These are phyloP conservation scores for Eupithecia subumbrata DNA, from an alignment of 2,888 invertebrate genomes.

Conservation along the genomic window DNA sequence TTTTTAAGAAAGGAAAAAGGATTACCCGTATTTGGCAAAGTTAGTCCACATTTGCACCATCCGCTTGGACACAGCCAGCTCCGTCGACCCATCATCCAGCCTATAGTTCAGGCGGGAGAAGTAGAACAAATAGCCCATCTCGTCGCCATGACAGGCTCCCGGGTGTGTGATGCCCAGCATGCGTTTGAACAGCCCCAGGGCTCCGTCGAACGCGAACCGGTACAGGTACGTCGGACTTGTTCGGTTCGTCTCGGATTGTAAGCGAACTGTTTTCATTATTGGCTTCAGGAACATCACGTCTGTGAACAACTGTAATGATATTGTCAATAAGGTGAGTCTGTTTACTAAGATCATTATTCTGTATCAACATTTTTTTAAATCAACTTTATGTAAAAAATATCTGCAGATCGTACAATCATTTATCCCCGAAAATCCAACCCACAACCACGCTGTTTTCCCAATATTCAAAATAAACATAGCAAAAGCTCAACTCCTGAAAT, in stretches of 20 bases:
- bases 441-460: too few relatives aligned
- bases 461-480: too few relatives aligned
- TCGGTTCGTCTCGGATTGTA: slow-evolving; percentile 67
- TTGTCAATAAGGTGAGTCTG: background rate
- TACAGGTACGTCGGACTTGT: slow-evolving; percentile 85
- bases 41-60: slow-evolving; percentile 87
- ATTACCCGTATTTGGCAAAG: slow-evolving; percentile 86
- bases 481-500: too few relatives aligned
- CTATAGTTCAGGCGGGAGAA: slow-evolving; percentile 86
- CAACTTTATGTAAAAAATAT: too few relatives aligned
- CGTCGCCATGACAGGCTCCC: slow-evolving; percentile 86
- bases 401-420: too few relatives aligned
- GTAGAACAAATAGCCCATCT: slow-evolving; percentile 86
- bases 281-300: slow-evolving; percentile 86
- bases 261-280: slow-evolving; percentile 78
- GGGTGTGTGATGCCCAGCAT: slow-evolving; percentile 85
- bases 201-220: slow-evolving; percentile 85
- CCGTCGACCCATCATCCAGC: slow-evolving; percentile 84
- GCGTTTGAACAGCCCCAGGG: slow-evolving; percentile 85
- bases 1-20: too few relatives aligned
- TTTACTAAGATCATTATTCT: background rate
- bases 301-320: slow-evolving; percentile 79
- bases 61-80: slow-evolving; percentile 82
- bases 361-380: background rate
- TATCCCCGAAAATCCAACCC: too few relatives aligned